Percentiles rank a stretch among this genome's conserved stretches.
These are phyloP conservation scores for Dioctria linearis DNA, from an alignment of 2,888 invertebrate species.

Conservation along the genomic window DNA sequence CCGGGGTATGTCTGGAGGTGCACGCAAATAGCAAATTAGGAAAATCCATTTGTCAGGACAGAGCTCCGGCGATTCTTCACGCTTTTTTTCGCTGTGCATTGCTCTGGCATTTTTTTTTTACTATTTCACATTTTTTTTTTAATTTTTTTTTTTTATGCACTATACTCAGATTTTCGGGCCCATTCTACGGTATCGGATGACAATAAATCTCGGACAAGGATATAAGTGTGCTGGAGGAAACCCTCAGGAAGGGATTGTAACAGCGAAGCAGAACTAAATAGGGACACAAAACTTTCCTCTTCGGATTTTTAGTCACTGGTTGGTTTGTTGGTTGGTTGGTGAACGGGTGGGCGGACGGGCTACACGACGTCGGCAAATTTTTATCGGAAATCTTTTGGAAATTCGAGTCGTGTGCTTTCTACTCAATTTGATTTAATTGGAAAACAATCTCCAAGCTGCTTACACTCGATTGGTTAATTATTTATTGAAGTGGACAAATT, in stretches of 20 bases:
- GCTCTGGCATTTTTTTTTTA: background rate
- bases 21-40: slow-evolving; percentile 50
- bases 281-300: slow-evolving; percentile 34
- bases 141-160: slow-evolving; percentile 24
- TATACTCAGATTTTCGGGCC: slow-evolving; percentile 40
- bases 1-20: slow-evolving; percentile 42
- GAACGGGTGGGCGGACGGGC: too few relatives aligned
- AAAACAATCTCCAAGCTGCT: slow-evolving; percentile 51
- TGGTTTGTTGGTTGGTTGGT: too few relatives aligned
- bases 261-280: slow-evolving; percentile 37
- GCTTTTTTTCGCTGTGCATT: background rate
- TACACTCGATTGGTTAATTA: slow-evolving; percentile 51
- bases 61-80: background rate
- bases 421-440: slow-evolving; percentile 52
- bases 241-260: background rate
- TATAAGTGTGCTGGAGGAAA: slow-evolving; percentile 18
- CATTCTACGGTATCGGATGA: slow-evolving; percentile 40
- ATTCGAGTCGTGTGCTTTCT: slow-evolving; percentile 53
- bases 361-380: slow-evolving; percentile 32
- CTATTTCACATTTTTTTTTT: background rate
- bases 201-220: slow-evolving; percentile 51
- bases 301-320: slow-evolving; percentile 17
- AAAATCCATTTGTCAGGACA: slow-evolving; percentile 48
- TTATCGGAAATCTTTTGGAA: slow-evolving; percentile 43
- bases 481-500: slow-evolving; percentile 45